Base-by-base conservation (phyloP, 2,888 invertebrate genomes). In the Pediacus dermestoides region DNA sequence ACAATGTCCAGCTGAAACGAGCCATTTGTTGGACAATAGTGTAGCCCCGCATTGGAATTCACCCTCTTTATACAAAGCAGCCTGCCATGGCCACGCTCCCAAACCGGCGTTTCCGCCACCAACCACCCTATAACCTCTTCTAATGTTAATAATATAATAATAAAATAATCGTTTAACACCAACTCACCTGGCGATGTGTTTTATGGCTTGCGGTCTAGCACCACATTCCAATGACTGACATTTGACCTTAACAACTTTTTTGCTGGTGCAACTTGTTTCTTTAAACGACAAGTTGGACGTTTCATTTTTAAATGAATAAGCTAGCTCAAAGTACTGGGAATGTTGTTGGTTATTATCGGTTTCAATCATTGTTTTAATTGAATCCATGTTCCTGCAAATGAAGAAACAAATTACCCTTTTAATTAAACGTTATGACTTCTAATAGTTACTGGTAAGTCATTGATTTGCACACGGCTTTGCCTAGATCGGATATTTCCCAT, bases 41-140 rank as follows among this genome's bases (percentile, higher is more conserved):
- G 86, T 85, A 11, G 81, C 88, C 11, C 87, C 87, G 63, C 88
- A 88, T 68, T 87, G 87, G 72, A 86, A 87, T 69, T 86, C 85
- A 0, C 88, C 88, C 69, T 88, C 86, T 58, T 85, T 82, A 70
- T 88, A 88, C 12, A 88, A 74, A 21, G 87, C 88, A n/a, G 85
- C 86, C 71, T 86, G 86, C 87, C 87, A 88, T 2, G 88, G 88
- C 86, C 87, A 87, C 15, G 85, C 80, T 50, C 87, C 87, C 4
- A 82, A 77, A 34, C 79, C 77, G 23, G 86, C 80, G 61, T 85
- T 85, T 36, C 78, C 81, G 45, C 88, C 87, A 38, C 88, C 88
- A 55, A 88, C 87, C 64, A 88, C 86, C 72, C 88, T 83, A 71
- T 66, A 75, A 68, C 55, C 62, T 43, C 71, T 69, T 42, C 61